These are phyloP conservation scores for Trisateles emortualis DNA, from an alignment of 2,888 invertebrate species.

Conservation along the genomic window DNA sequence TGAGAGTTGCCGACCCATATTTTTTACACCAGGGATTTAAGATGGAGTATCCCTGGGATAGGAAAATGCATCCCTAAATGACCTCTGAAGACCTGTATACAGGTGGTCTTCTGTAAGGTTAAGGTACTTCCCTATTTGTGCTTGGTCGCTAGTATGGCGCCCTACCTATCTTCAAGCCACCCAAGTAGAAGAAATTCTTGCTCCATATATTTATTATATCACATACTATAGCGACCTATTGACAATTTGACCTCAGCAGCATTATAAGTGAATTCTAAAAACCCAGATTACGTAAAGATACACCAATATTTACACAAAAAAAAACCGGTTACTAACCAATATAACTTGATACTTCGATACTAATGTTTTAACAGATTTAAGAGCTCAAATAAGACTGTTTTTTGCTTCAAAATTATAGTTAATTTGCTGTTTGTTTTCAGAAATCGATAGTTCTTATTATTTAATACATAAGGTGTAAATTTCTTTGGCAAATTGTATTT, in stretches of 20 bases:
- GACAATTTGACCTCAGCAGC: constrained; percentile 23
- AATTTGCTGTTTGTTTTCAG: constrained; percentile 8
- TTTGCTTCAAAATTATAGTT: neutral
- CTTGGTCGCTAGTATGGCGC: too few relatives aligned
- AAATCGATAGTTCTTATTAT: constrained; percentile 1
- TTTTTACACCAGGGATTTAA: too few relatives aligned
- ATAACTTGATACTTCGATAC: constrained; percentile 2
- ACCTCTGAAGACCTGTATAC: too few relatives aligned
- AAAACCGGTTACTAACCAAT: constrained; percentile 6
- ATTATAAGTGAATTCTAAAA: constrained; percentile 22
- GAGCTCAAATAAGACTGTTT: neutral
- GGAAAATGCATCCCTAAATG: too few relatives aligned
- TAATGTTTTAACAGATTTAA: neutral
- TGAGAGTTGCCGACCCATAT: too few relatives aligned
- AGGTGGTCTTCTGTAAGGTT: too few relatives aligned
- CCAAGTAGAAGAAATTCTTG: neutral
- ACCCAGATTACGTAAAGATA: constrained; percentile 34
- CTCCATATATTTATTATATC: neutral
- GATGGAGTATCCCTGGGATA: too few relatives aligned
- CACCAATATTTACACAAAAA: constrained; percentile 9
- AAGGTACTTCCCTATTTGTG: too few relatives aligned
- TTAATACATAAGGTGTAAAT: neutral
- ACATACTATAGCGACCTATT: neutral
- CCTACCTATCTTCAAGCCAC: too few relatives aligned
- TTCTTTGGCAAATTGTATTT: constrained; percentile 1